Base-by-base conservation (phyloP, 2,888 invertebrate genomes). In the Melipona bicolor region DNA sequence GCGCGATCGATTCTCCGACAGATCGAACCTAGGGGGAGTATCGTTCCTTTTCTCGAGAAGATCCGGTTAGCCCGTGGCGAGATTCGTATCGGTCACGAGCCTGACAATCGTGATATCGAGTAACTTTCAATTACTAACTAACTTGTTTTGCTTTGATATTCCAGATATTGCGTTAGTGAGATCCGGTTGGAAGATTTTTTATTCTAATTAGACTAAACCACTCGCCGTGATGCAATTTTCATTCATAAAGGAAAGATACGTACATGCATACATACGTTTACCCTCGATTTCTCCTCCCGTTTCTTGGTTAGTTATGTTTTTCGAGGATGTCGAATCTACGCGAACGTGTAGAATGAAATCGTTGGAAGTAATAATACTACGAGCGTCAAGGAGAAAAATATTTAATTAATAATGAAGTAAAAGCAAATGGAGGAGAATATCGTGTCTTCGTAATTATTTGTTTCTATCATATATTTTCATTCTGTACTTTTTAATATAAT, bases 121-220 rank as follows among this genome's bases (percentile, higher is more conserved):
- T 52, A 74, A 74, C 77, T 50, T 52, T 50, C 77, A 64, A 80
- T 77, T 65, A 50, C 70, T 24, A 52, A 27, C 43, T 27, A 19
- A 27, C 50, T 13, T 24, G 24, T 27, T 11, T 49, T 13, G 24
- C 21, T 5, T 21, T 0, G 43, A 19, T 24, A 19, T 19, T 56
- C 19, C n/a, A 24, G 9, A 11, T n/a, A 11, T 36, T 27, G 59
- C 19, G 6, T 36, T 21, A 1, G 5, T 24, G 24, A 59, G n/a
- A 43, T 21, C 43, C 13, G 17, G 13, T 19, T 11, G 4, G n/a
- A 4, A 19, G 32, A 36, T 32, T n/a, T 3, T 17, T 9, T 54
- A 9, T 36, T 54, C 36, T 78, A 80, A 77, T 87, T 77, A 79
- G 67, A 32, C n/a, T n/a, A n/a, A n/a, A n/a, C n/a, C 43, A 49